Base-by-base conservation (phyloP, 2,113 vertebrate genomes). In the Ursus arctos region DNA sequence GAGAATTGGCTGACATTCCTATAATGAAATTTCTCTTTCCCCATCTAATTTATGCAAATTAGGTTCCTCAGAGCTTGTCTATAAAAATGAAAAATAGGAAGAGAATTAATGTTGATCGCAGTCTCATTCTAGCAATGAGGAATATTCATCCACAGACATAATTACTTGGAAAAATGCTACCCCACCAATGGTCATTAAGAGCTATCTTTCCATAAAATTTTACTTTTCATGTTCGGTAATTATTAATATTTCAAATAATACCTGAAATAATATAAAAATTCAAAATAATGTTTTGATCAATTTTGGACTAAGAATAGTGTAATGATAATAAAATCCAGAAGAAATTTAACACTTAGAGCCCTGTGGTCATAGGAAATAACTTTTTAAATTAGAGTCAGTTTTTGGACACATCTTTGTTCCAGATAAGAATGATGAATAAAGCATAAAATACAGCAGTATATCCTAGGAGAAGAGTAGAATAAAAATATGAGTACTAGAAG, bases 41-140 rank as follows among this genome's bases (percentile, higher is more conserved):
- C 85, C 79, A 80, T 74, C 28, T 88, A 91, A 96, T 96, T 93
- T 97, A 94, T 91, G 82, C 69, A 96, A 97, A 95, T 36, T 93
- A 90, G 7, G n/a, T 63, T 96, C 92, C 61, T 93, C 49, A 88
- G 81, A 84, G 49, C 33, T 95, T 96, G 76, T 72, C 85, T 96
- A 72, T 63, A 90, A 94, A 97, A 95, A 79, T 57, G 81, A 96
- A 97, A 97, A 95, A 43, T 53, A 72, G 55, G 26, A 89, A 96
- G 80, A 92, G 7, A 94, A 96, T 51, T 81, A 82, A 88, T 88
- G 21, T 71, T 85, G 19, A 95, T 51, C 14, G n/a, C 28, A 88
- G 55, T 82, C 18, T 43, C 26, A 87, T 61, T 74, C 40, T 59
- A 91, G 76, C 22, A 93, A 85, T 79, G 87, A 72, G 24, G 79